Base-by-base conservation (phyloP, 2,797 vertebrate genomes). In the Sebastes ruberrimus region DNA sequence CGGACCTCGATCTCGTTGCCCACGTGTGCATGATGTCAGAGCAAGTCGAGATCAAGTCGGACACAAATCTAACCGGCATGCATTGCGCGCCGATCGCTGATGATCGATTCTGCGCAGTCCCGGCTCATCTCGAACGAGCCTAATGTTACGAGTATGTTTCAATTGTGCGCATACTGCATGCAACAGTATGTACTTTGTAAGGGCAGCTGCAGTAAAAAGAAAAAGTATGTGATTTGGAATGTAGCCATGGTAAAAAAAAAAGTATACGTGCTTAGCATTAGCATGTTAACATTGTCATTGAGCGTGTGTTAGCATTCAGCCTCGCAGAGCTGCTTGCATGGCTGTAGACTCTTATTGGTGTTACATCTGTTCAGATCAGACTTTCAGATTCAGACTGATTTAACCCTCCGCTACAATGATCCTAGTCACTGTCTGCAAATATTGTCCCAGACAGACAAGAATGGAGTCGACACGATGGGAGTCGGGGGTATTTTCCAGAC, bases 401-500 rank as follows among this genome's bases (percentile, higher is more conserved):
- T n/a, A 77, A 69, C 61, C 18, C 16, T 72, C 23, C 28, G 4
- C 25, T 35, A 23, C 20, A 53, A 32, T 60, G 6, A 65, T 61
- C 57, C 60, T 80, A 74, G 62, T 82, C 79, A 10, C 72, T 72
- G 71, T 81, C 82, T 87, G 88, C 81, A 92, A 94, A 93, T 91
- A 91, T 90, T 91, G 88, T 84, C 81, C 83, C 65, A 90, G 91
- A 92, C 91, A 78, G 80, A 84, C 74, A 78, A 86, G 86, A 89
- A 90, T 81, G 74, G 76, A 87, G 84, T 71, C n/a, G 28, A 81
- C 81, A 83, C 65, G 82, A 83, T 65, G 22, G 52, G 76, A 82
- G 71, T 67, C n/a, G 67, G 83, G 86, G 83, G 80, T 42, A 75
- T 91, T 94, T 94, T 95, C 94, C 94, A 96, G 95, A 96, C 94